Evolutionary conservation across 2,113 vertebrate genomes (phyloP).

Genomic region (Pseudolaguvia tuberculata): DNA sequence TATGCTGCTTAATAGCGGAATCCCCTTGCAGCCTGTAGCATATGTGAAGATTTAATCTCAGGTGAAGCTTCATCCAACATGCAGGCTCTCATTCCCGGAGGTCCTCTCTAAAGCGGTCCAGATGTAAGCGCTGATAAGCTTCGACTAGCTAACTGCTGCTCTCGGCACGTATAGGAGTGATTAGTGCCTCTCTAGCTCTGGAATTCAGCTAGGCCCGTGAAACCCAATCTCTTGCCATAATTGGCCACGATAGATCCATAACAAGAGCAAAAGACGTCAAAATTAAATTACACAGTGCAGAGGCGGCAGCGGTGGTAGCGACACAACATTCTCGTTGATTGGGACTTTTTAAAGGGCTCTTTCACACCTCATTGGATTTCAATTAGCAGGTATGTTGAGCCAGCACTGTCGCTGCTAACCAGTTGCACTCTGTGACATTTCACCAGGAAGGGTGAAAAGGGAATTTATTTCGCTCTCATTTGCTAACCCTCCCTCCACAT

Average conservation of each 20-base stretch:
- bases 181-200: conserved; percentile 12
- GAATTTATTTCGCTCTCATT: conserved; percentile 46
- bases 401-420: conserved; percentile 46
- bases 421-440: conserved; percentile 50
- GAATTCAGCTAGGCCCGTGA: conserved; percentile 36
- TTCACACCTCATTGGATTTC: conserved; percentile 61
- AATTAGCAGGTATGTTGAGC: conserved; percentile 54
- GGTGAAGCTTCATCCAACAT: conserved; percentile 9
- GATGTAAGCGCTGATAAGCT: conserved; percentile 23
- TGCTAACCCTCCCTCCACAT: not conserved
- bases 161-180: conserved; percentile 10
- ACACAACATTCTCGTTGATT: conserved; percentile 47
- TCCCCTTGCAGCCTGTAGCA: not conserved
- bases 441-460: conserved; percentile 36
- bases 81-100: conserved; percentile 8
- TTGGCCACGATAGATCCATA: conserved; percentile 49
- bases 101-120: conserved; percentile 22
- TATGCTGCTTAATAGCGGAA: not conserved
- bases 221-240: conserved; percentile 48
- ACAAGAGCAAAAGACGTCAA: conserved; percentile 49
- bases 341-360: conserved; percentile 51
- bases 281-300: conserved; percentile 51
- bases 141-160: not conserved
- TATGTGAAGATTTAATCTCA: conserved; percentile 25
- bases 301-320: not conserved